These are phyloP conservation scores for Hirudo medicinalis DNA, from an alignment of 1,140 invertebrate species.

Conservation along the genomic window DNA sequence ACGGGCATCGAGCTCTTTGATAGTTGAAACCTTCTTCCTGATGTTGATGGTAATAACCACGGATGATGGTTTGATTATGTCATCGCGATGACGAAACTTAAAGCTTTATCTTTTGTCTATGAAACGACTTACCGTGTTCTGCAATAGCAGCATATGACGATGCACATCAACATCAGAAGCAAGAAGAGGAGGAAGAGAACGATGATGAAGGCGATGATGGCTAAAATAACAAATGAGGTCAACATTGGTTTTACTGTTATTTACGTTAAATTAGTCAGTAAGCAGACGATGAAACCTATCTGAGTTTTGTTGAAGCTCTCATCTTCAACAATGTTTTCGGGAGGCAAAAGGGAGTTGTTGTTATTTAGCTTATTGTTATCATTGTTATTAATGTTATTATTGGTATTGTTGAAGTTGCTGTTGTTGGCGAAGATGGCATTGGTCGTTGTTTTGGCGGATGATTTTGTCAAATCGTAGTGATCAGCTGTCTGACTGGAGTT, in stretches of 20 bases:
- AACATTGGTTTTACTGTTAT: no score
- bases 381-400: background rate
- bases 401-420: background rate
- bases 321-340: background rate
- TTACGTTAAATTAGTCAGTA: background rate
- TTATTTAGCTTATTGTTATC: background rate
- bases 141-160: background rate
- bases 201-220: background rate
- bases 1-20: conserved; percentile 1
- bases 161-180: background rate
- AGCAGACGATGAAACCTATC: background rate
- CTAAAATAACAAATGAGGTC: background rate
- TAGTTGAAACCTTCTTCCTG: background rate
- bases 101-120: background rate
- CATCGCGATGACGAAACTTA: background rate
- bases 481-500: background rate
- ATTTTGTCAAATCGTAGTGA: background rate
- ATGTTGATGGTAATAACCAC: no score
- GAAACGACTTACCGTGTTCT: background rate
- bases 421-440: background rate
- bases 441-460: background rate
- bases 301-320: background rate
- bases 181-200: background rate
- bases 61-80: no score
- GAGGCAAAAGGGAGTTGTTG: background rate